Evolutionary conservation across 2,797 vertebrate species (phyloP).

Genomic region (Alauda arvensis): DNA sequence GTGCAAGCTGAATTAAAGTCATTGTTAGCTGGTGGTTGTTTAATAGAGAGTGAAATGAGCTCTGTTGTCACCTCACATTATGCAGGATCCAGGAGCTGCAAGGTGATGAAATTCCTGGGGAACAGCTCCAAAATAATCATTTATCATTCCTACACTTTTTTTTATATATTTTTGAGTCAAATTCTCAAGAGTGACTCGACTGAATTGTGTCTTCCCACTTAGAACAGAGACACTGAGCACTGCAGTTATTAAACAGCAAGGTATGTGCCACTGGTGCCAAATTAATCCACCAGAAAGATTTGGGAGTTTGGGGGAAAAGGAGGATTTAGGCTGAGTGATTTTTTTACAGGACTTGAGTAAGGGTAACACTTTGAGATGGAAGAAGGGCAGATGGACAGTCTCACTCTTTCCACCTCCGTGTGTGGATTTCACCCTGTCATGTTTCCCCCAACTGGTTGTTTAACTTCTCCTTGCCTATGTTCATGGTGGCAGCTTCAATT

Average conservation of each 20-base stretch:
- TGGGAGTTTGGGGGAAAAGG: neutral
- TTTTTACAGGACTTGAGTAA: neutral
- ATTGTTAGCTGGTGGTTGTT: neutral
- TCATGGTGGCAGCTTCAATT: conserved; percentile 53
- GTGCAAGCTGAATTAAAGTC: conserved; percentile 38
- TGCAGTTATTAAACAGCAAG: neutral
- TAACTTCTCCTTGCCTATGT: conserved; percentile 47
- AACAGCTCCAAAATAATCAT: neutral
- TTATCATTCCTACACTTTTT: neutral
- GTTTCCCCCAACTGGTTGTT: conserved; percentile 43
- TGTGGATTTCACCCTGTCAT: conserved; percentile 29
- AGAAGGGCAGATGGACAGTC: conserved; percentile 18
- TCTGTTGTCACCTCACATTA: conserved; percentile 8
- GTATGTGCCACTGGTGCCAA: neutral
- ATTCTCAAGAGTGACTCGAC: neutral
- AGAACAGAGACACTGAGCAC: neutral
- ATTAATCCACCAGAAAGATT: neutral
- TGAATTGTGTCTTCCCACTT: neutral
- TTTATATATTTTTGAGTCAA: neutral
- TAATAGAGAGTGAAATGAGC: conserved; percentile 19
- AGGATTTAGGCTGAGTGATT: neutral
- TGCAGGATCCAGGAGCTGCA: neutral
- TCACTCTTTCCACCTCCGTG: neutral
- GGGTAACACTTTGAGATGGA: conserved; percentile 9
- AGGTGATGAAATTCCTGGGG: neutral